These are phyloP conservation scores for Cataglyphis cursor DNA, from an alignment of 2,888 invertebrate species.

Conservation along the genomic window DNA sequence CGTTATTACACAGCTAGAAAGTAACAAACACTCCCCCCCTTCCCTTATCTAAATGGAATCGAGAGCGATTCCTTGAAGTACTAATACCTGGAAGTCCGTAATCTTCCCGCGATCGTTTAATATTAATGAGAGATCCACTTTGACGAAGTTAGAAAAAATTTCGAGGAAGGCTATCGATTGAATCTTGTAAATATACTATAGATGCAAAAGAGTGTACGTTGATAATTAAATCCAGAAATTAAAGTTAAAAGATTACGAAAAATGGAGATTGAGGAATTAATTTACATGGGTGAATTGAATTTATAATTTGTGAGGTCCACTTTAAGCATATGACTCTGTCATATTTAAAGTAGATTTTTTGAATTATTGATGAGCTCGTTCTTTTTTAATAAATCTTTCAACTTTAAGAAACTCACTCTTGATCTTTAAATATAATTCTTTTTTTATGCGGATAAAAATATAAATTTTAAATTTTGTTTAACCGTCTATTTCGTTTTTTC, in stretches of 20 bases:
- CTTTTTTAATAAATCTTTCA: background rate
- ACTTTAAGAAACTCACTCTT: background rate
- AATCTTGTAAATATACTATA: constrained; percentile 13
- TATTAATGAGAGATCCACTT: constrained; percentile 19
- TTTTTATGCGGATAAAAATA: background rate
- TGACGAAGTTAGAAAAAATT: constrained; percentile 22
- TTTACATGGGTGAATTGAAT: background rate
- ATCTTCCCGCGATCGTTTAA: background rate
- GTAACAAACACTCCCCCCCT: constrained; percentile 6
- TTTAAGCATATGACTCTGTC: background rate
- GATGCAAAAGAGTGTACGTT: background rate
- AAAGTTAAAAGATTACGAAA: background rate
- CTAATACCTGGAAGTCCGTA: constrained; percentile 1
- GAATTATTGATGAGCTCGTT: background rate
- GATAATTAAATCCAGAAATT: constrained; percentile 5
- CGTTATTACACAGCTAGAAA: constrained; percentile 35
- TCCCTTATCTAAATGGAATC: background rate
- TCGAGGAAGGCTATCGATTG: constrained; percentile 23
- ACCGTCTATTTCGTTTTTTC: background rate
- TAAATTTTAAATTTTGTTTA: background rate
- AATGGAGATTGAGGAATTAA: background rate
- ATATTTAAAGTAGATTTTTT: background rate
- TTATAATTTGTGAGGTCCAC: background rate
- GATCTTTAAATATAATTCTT: background rate
- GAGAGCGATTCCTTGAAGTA: constrained; percentile 22